Conservation (phyloP, 1,140 invertebrate species). For the Apis florea region DNA sequence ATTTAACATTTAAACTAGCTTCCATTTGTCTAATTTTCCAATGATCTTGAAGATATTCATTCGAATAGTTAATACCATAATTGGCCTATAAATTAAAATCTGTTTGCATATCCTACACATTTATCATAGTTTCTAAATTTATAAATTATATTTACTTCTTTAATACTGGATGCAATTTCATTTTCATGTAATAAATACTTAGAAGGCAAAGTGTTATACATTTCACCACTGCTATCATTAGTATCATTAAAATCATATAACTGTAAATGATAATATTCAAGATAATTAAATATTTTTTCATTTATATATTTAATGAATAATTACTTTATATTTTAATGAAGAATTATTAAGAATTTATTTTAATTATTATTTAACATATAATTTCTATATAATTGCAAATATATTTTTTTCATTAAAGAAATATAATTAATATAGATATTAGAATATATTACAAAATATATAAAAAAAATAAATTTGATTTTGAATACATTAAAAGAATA, state of each 20-base stretch:
- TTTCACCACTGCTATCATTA: neutral
- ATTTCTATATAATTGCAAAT: neutral
- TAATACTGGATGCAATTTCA: conserved; percentile 37
- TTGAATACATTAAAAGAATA: neutral
- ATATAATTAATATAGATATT: neutral
- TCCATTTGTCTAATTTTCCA: neutral
- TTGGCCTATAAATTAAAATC: conserved; percentile 31
- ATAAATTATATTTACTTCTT: conserved; percentile 27
- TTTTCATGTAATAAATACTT: neutral
- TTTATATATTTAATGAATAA: neutral
- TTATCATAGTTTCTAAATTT: neutral
- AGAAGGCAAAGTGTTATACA: neutral
- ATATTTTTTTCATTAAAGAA: neutral
- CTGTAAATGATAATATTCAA: conserved; percentile 16
- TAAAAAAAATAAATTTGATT: neutral
- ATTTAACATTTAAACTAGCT: neutral
- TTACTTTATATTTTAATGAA: neutral
- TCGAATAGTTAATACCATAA: conserved; percentile 44
- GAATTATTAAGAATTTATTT: neutral
- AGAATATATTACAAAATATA: too few relatives aligned
- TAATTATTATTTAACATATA: too few relatives aligned
- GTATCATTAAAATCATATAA: neutral
- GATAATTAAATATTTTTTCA: conserved; percentile 6
- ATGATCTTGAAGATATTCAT: conserved; percentile 25
- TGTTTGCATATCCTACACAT: neutral